These are phyloP conservation scores for Hypomecis punctinalis DNA, from an alignment of 2,888 invertebrate species.

Conservation along the genomic window DNA sequence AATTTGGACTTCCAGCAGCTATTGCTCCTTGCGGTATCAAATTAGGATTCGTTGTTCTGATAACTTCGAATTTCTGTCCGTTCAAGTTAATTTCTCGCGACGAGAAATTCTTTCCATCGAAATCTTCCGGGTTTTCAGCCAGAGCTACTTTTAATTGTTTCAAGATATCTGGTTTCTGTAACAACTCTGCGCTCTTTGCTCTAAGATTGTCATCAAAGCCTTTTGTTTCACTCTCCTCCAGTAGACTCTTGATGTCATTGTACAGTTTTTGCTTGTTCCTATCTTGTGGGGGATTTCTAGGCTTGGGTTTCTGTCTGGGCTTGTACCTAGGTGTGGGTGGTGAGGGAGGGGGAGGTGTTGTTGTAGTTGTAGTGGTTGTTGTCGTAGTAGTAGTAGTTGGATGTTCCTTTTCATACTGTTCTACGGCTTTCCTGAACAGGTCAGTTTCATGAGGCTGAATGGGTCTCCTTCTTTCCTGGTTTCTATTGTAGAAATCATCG, in stretches of 20 bases:
- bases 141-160: conserved; percentile 91
- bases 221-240: conserved; percentile 85
- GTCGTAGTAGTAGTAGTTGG: conserved; percentile 89
- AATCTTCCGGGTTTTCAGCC: conserved; percentile 87
- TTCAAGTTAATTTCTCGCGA: conserved; percentile 90
- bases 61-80: conserved; percentile 90
- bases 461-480: conserved; percentile 76
- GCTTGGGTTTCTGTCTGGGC: conserved; percentile 66
- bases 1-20: conserved; percentile 73
- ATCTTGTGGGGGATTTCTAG: conserved; percentile 77
- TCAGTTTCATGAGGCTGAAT: conserved; percentile 87
- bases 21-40: conserved; percentile 86
- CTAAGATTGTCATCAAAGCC: conserved; percentile 80
- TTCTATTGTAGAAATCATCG: conserved; percentile 70
- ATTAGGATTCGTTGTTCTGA: conserved; percentile 89
- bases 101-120: conserved; percentile 88
- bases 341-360: conserved; percentile 58
- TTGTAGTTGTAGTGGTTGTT: conserved; percentile 87
- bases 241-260: conserved; percentile 82
- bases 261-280: conserved; percentile 85
- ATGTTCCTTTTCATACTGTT: conserved; percentile 88
- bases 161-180: conserved; percentile 89
- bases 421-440: conserved; percentile 87
- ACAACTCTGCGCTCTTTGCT: conserved; percentile 83
- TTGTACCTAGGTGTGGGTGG: conserved; percentile 72